Evolutionary conservation across 2,888 invertebrate genomes (phyloP), one percentile per base, ranked within the genome.

Genomic region (Siphonodentalium dalli): DNA sequence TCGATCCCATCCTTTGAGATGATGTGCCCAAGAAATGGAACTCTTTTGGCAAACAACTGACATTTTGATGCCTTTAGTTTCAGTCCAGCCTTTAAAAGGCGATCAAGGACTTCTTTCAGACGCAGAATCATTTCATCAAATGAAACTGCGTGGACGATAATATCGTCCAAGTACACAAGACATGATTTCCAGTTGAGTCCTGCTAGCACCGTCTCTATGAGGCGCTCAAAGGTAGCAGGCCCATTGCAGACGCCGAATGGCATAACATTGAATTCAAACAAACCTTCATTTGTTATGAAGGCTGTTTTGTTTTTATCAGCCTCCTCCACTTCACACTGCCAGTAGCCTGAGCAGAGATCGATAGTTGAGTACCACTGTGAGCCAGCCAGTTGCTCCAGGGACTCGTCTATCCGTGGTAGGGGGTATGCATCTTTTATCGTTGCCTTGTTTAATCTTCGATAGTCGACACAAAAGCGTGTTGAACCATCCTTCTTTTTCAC

Each of bases 101-200:
- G 8, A n/a, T n/a, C 18, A 21, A 58, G 58, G 8, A 58, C 46
- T 3, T 15, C n/a, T 26, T 58, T 31, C 8, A 69, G 20, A 26
- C 52, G 37, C 2, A 48, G 21, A 8, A 63, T 8, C 38, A 64
- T 60, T 28, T 61, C 53, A n/a, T 63, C 57, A 40, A 66, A 64
- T 3, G 47, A 54, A 27, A 51, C 27, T 3, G 59, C 53, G 31
- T 50, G 64, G 1, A 68, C 51, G 8, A 80, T 66, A 7, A 79
- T 69, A 52, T 81, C 77, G 42, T 81, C 78, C 11, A 80, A 38
- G 47, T 79, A 82, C 0, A 79, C 74, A 24, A 81, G 69, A 47
- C 74, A 72, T 8, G 51, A 53, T 4, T 46, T 38, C 55, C 58
- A 65, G n/a, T 61, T 55, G 15, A 77, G 35, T 0, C 66, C 72